These are phyloP conservation scores for Neodiprion lecontei DNA, from an alignment of 1,140 invertebrate genomes.

Conservation along the genomic window DNA sequence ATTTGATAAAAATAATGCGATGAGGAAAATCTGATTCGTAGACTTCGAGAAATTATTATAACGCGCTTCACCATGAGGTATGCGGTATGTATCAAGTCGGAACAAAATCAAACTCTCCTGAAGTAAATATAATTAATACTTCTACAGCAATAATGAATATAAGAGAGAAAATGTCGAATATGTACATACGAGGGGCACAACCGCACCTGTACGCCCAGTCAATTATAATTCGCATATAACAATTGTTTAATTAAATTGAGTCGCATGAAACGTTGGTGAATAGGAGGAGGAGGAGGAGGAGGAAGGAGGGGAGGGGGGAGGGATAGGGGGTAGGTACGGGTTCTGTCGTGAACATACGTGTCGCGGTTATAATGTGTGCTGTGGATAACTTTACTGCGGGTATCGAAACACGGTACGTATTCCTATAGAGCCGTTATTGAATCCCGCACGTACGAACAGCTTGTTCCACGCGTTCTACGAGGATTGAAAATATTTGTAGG, in stretches of 20 bases:
- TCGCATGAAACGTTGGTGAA: slow-evolving; percentile 36
- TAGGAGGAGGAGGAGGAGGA: too few relatives aligned
- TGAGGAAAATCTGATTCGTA: too few relatives aligned
- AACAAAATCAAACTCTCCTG: too few relatives aligned
- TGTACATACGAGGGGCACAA: too few relatives aligned
- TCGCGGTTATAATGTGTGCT: slow-evolving; percentile 31
- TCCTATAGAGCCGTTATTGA: slow-evolving; percentile 47
- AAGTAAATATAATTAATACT: too few relatives aligned
- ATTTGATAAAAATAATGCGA: too few relatives aligned
- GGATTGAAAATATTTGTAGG: slow-evolving; percentile 41
- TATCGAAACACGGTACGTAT: slow-evolving; percentile 42
- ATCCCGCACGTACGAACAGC: slow-evolving; percentile 38
- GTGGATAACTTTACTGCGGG: slow-evolving; percentile 39
- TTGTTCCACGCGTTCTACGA: slow-evolving; percentile 17
- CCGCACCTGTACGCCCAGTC: neutral
- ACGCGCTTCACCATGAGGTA: too few relatives aligned
- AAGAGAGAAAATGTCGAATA: too few relatives aligned
- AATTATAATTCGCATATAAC: slow-evolving; percentile 27
- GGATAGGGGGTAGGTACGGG: slow-evolving; percentile 31
- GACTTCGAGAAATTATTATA: too few relatives aligned
- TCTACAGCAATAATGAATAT: too few relatives aligned
- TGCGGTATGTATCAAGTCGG: too few relatives aligned
- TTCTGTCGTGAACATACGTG: slow-evolving; percentile 49
- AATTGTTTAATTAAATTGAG: slow-evolving; percentile 54
- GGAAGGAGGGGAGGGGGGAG: too few relatives aligned